These are phyloP conservation scores for Desmophyllum pertusum DNA, from an alignment of 92 coral and sea anemone genomes.

Conservation along the genomic window DNA sequence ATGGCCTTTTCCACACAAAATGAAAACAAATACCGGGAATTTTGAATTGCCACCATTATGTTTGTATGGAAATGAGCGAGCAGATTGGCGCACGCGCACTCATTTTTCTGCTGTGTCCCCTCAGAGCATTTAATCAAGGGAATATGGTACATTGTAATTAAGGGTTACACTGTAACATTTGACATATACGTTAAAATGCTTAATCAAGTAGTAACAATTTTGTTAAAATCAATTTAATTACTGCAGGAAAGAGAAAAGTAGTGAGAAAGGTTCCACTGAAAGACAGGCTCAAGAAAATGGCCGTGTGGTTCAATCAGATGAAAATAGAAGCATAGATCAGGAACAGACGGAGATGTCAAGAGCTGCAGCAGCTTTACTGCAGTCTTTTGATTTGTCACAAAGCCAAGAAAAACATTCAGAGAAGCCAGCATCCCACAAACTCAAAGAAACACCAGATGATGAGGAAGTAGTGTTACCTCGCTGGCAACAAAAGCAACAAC, in stretches of 20 bases:
- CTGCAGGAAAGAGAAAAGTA: not conserved
- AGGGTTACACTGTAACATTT: not conserved
- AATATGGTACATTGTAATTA: no score
- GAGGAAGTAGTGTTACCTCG: conserved; percentile 46
- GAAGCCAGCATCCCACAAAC: not conserved
- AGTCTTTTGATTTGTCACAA: conserved; percentile 32
- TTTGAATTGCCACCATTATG: no score
- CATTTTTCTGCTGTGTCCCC: no score
- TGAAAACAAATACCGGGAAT: no score
- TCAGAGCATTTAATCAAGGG: no score
- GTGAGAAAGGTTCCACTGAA: not conserved
- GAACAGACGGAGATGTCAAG: conserved; percentile 21
- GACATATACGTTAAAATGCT: not conserved
- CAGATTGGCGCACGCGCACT: no score
- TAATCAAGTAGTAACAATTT: not conserved
- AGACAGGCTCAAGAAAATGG: not conserved
- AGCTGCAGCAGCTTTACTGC: conserved; percentile 18
- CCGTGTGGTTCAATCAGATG: not conserved
- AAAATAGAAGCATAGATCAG: not conserved
- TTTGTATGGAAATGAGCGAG: no score
- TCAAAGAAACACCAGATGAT: conserved; percentile 5
- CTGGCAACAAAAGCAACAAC: conserved; percentile 37
- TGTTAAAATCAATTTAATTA: not conserved
- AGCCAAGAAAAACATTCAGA: not conserved
- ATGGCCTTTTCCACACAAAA: no score